Percentiles rank a stretch among this genome's conserved stretches.
Conservation (phyloP, 2,113 vertebrate genomes). For the Thalassoma bifasciatum region DNA sequence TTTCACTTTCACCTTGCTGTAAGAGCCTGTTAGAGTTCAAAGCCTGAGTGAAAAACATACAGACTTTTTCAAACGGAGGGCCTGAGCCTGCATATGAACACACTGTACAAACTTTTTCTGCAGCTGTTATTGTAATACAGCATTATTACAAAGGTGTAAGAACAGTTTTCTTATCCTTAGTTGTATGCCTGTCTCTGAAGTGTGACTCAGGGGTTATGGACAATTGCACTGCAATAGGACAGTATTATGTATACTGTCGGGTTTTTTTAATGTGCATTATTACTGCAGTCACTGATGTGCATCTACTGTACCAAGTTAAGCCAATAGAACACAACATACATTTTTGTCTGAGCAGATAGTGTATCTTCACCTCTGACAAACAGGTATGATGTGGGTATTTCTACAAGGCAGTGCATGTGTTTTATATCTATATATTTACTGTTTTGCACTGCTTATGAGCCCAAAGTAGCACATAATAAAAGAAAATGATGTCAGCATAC, state of each 20-base stretch:
- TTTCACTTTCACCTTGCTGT: constrained; percentile 11
- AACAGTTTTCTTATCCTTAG: constrained; percentile 55
- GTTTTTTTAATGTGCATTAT: constrained; percentile 90
- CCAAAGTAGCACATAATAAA: constrained; percentile 75
- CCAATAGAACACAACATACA: constrained; percentile 90
- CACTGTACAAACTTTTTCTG: constrained; percentile 30
- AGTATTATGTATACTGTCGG: constrained; percentile 85
- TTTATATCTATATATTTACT: constrained; percentile 62
- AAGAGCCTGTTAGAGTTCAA: constrained; percentile 40
- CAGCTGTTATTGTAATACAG: constrained; percentile 51
- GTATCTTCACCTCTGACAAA: constrained; percentile 79
- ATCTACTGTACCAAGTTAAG: constrained; percentile 85
- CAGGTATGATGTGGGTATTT: constrained; percentile 84
- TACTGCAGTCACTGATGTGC: constrained; percentile 82
- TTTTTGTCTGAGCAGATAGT: constrained; percentile 82
- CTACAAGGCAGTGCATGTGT: constrained; percentile 81
- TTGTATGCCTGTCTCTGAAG: constrained; percentile 87
- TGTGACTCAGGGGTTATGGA: constrained; percentile 97
- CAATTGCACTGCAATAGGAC: constrained; percentile 81
- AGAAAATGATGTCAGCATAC: constrained; percentile 70
- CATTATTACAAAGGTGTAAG: constrained; percentile 58
- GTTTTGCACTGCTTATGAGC: constrained; percentile 80
- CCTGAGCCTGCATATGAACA: constrained; percentile 15
- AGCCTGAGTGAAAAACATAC: constrained; percentile 29
- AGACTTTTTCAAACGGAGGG: background rate